Evolutionary conservation across 2,888 invertebrate species (phyloP), one percentile per base, ranked within the genome.

Genomic region (Agrypnus murinus): DNA sequence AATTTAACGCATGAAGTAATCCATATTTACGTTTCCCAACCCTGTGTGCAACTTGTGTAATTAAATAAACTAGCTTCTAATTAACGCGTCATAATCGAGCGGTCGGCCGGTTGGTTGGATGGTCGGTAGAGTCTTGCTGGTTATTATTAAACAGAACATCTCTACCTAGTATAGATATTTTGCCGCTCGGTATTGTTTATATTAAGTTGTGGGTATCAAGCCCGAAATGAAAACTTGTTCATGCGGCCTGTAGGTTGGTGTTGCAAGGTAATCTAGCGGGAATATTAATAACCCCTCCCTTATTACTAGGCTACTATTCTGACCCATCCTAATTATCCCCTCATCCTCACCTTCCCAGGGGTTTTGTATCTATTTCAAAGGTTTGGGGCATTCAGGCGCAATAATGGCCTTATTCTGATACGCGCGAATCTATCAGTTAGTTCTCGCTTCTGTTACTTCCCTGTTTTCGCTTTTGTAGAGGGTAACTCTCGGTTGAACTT

Each of bases 241-340:
- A 34, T 40, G 63, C 19, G 50, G 45, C 40, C 65, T 68, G 53
- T 64, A 59, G 48, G 32, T 65, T 62, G 65, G 53, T 45, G 65
- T 65, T 69, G 57, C 50, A 58, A 60, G 65, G 65, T 70, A 70
- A 70, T 70, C 65, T 70, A 65, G 65, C 65, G 69, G 70, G 65
- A 65, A 70, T 70, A 70, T 70, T 70, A 70, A 65, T 70, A 70
- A 70, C 65, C 70, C 53, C 58, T 65, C 70, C 65, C 59, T 57
- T 65, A 65, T 70, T 70, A 70, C 50, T 60, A 60, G 64, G 59
- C 57, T 63, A 64, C 57, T 69, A 58, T 58, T 69, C 58, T 69
- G 65, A 65, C 70, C 70, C 70, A 46, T 70, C 55, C 70, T 70
- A 70, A 70, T 70, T 70, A 70, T 70, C 65, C 65, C 65, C 65